These are phyloP conservation scores for Galago senegalensis DNA, from an alignment of 2,797 vertebrate genomes.

Conservation along the genomic window DNA sequence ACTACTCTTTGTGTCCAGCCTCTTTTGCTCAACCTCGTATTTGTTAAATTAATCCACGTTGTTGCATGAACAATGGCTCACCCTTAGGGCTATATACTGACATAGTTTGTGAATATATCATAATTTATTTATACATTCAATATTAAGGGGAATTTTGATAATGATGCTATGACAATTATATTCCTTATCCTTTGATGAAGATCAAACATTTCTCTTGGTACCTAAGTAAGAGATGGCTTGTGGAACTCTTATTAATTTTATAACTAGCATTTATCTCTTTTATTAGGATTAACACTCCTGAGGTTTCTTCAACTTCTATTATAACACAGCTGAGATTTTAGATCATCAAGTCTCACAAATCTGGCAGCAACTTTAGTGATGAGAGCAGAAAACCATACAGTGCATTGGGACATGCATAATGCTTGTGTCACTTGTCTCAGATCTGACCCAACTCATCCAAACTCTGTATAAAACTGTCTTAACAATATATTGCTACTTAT, in stretches of 20 bases:
- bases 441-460: neutral
- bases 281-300: neutral
- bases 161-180: neutral
- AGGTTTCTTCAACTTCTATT: neutral
- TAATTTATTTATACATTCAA: neutral
- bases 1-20: neutral
- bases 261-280: neutral
- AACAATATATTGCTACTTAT: neutral
- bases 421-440: neutral
- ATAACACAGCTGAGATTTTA: neutral
- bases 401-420: neutral
- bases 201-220: neutral
- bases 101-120: neutral
- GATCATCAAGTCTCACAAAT: neutral
- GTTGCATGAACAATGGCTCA: neutral
- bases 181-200: neutral
- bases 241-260: constrained; percentile 48
- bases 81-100: neutral
- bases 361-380: neutral
- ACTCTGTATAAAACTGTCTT: neutral
- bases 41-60: constrained; percentile 24
- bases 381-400: neutral
- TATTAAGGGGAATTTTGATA: neutral
- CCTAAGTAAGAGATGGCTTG: neutral
- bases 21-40: constrained; percentile 19